phyloP scores from a whole-genome alignment of 2,113 vertebrate genomes.

The Sardina pilchardus region DNA sequence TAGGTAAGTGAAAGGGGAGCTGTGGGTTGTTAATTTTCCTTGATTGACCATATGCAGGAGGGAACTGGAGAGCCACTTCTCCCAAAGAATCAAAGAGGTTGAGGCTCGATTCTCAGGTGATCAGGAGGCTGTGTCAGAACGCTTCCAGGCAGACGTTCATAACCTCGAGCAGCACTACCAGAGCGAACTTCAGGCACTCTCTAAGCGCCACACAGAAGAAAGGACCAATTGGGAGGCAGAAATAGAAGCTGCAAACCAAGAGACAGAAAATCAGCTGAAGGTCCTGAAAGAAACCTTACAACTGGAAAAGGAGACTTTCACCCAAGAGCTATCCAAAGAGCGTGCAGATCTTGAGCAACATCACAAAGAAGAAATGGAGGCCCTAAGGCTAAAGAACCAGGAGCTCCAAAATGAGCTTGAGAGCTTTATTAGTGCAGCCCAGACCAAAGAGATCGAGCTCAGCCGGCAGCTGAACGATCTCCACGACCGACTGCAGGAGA shows the following conservation, averaged over 20 bases:
- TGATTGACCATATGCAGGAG: constrained; percentile 81
- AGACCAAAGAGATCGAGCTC: constrained; percentile 71
- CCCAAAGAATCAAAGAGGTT: constrained; percentile 76
- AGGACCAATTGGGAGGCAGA: constrained; percentile 78
- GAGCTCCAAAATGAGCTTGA: constrained; percentile 74
- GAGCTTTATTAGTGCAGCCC: constrained; percentile 54
- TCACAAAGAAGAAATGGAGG: constrained; percentile 69
- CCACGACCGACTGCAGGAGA: constrained; percentile 64
- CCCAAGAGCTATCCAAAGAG: constrained; percentile 65
- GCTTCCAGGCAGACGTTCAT: constrained; percentile 69
- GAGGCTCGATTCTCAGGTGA: constrained; percentile 78
- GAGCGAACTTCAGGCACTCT: constrained; percentile 69
- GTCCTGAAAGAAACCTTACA: constrained; percentile 64
- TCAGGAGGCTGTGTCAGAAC: constrained; percentile 70
- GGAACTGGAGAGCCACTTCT: constrained; percentile 81
- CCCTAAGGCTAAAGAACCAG: constrained; percentile 67
- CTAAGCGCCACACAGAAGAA: constrained; percentile 68
- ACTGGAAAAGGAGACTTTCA: constrained; percentile 57
- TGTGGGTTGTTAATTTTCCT: constrained; percentile 46
- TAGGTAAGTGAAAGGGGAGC: background rate
- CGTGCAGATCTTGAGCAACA: constrained; percentile 68
- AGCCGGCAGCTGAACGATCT: constrained; percentile 69
- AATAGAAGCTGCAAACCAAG: constrained; percentile 70
- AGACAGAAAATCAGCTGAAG: constrained; percentile 61
- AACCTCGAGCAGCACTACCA: constrained; percentile 73